These are phyloP conservation scores for Nephrotoma guestfalica DNA, from an alignment of 2,888 invertebrate genomes.

Conservation along the genomic window DNA sequence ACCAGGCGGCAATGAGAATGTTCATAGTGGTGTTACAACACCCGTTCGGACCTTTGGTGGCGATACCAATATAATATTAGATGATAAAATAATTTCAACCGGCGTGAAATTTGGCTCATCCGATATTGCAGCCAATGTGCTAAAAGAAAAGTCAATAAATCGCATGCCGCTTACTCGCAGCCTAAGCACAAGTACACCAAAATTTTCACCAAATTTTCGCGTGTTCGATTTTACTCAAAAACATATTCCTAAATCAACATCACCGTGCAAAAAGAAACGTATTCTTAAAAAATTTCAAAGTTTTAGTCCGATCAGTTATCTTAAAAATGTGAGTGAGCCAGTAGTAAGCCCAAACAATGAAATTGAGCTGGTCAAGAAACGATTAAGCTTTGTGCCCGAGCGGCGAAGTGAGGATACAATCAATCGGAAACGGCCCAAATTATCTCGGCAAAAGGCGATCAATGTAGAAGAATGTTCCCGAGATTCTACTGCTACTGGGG, in stretches of 20 bases:
- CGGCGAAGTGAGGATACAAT: background rate
- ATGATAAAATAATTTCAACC: background rate
- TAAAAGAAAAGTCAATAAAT: constrained; percentile 1
- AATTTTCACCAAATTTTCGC: background rate
- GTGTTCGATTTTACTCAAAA: background rate
- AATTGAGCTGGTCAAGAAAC: background rate
- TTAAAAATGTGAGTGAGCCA: background rate
- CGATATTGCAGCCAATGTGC: background rate
- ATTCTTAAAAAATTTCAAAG: constrained; percentile 2
- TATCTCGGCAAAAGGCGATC: background rate
- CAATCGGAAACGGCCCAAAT: background rate
- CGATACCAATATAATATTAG: background rate
- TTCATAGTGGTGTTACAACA: background rate
- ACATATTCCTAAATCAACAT: background rate
- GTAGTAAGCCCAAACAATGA: background rate
- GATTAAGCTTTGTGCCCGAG: background rate
- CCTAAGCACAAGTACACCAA: background rate
- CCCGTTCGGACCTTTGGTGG: background rate
- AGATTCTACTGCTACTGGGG: background rate
- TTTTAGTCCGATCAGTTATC: background rate
- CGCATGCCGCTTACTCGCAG: background rate
- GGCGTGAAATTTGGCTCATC: background rate
- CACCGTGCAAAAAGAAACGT: background rate
- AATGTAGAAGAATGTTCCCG: background rate
- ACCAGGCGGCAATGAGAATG: background rate